Evolutionary conservation across 92 coral and sea anemone genomes (phyloP), one percentile per base, ranked within the genome.

Genomic region (Palythoa grandis): DNA sequence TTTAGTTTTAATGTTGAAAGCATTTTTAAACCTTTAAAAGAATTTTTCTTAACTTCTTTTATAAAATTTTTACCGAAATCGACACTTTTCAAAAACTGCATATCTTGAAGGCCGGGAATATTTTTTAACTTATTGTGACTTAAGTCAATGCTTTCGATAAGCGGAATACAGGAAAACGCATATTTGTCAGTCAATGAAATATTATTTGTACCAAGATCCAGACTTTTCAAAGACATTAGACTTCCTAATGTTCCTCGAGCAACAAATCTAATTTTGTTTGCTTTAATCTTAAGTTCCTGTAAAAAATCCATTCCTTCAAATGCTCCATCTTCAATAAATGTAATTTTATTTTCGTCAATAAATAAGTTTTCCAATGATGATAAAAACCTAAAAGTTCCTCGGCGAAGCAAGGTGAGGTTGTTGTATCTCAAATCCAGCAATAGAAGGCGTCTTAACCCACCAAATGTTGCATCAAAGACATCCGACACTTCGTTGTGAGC

Each of bases 361-460:
- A 75, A 65, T 22, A 94, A 82, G 2, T 47, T 12, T 52, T 61
- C 6, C 48, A 94, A 47, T 58, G 90, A 86, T 35, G 20, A 47
- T 19, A 94, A 76, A 52, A 93, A 95, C 9, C 24, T 52, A 67
- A 94, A 94, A 15, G 88, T 92, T 3, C 65, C 88, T 5, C 77
- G 38, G 20, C 70, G 85, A 75, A 94, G 83, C 37, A 57, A 48
- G 10, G 43, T 35, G 11, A 94, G 87, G 6, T 87, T 37, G 76
- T 94, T 94, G 16, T 83, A 58, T 48, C 56, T 53, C 5, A 94
- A 87, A 11, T 74, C 23, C 63, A 94, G 86, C 8, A 14, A 9
- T 16, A 4, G 43, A 20, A 94, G 83, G 22, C 43, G 61, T 25
- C 82, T 25, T 56, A 89, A 94, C 5, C 86, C 76, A 40, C 7